Evolutionary conservation across 2,113 vertebrate genomes (phyloP).

Genomic region (Gymnocephalus cernua): DNA sequence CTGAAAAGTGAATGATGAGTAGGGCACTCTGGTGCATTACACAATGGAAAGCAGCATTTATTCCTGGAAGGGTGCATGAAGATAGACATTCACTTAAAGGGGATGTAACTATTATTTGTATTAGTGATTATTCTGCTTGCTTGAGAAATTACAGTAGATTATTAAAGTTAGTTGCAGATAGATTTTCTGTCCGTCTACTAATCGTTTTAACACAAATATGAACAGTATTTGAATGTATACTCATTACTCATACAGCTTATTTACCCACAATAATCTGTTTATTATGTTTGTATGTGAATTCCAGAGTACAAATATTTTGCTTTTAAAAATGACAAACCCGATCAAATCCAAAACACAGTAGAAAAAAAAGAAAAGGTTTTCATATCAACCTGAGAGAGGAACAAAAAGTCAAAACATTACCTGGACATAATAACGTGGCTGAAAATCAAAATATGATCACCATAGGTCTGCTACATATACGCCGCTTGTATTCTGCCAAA

Average conservation of each 20-base stretch:
- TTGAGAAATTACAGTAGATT: background rate
- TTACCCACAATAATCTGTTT: conserved; percentile 78
- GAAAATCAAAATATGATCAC: conserved; percentile 74
- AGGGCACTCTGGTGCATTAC: too few relatives aligned
- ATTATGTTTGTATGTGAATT: conserved; percentile 79
- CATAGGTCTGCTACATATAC: conserved; percentile 80
- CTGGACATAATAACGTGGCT: conserved; percentile 69
- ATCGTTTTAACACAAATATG: too few relatives aligned
- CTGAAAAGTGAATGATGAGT: too few relatives aligned
- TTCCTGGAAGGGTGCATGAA: accelerated
- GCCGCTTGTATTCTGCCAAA: conserved; percentile 72
- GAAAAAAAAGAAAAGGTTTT: conserved; percentile 79
- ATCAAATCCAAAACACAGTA: conserved; percentile 76
- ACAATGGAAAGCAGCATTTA: background rate
- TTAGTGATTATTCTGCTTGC: background rate
- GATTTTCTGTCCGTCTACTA: background rate
- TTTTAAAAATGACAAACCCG: conserved; percentile 77
- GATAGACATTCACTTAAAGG: background rate
- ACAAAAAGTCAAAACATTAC: conserved; percentile 75
- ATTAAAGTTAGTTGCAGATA: background rate
- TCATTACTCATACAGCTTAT: background rate
- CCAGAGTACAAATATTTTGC: conserved; percentile 80
- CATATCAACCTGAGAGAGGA: conserved; percentile 81
- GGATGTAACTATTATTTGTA: background rate
- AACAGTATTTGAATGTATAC: background rate